Percentiles rank a stretch among this genome's conserved stretches.
These are phyloP conservation scores for Oplegnathus fasciatus DNA, from an alignment of 2,113 vertebrate species.

Conservation along the genomic window DNA sequence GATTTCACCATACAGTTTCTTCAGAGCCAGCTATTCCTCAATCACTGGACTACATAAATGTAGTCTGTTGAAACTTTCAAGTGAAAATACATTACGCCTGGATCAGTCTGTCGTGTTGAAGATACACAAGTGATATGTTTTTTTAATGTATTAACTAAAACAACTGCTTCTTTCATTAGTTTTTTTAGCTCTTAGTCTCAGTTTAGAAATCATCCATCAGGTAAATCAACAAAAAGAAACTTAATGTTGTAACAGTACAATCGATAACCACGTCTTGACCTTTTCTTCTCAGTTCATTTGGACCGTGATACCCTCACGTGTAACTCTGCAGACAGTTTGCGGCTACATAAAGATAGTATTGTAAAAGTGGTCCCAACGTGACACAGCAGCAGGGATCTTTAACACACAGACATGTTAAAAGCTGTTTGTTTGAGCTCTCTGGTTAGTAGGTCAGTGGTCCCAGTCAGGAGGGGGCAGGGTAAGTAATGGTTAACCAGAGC, in stretches of 20 bases:
- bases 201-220: not conserved
- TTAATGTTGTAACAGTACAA: not conserved
- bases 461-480: slow-evolving; percentile 36
- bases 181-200: not conserved
- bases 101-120: not conserved
- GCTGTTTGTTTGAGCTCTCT: slow-evolving; percentile 34
- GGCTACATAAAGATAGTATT: not conserved
- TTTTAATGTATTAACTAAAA: not conserved
- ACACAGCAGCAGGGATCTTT: slow-evolving; percentile 23
- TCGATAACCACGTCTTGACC: not conserved
- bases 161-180: not conserved
- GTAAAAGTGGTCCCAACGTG: slow-evolving; percentile 4
- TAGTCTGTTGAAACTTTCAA: not conserved
- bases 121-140: not conserved
- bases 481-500: slow-evolving; percentile 57
- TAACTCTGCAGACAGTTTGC: not conserved
- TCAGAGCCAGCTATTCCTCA: not conserved
- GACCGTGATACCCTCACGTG: not conserved
- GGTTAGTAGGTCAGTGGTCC: slow-evolving; percentile 66
- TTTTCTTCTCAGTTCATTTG: not conserved
- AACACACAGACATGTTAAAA: slow-evolving; percentile 21
- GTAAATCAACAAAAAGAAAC: not conserved
- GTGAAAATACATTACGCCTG: not conserved
- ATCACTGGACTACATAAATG: too few relatives aligned
- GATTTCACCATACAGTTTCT: not conserved